Conservation (phyloP, 1,140 invertebrate species). For the Centruroides vittatus region DNA sequence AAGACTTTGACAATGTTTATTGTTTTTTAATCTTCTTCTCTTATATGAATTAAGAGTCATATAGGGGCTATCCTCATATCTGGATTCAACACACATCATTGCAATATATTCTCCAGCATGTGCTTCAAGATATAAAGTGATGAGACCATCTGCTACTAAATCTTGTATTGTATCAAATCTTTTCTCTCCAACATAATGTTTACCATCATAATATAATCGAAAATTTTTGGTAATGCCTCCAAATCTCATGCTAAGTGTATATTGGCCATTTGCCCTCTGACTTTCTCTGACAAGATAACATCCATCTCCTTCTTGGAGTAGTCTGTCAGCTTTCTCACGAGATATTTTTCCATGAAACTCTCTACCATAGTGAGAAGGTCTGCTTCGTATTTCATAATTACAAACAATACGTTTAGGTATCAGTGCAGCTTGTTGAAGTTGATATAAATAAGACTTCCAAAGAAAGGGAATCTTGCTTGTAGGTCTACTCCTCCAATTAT, state of each 20-base stretch:
- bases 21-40: slow-evolving; percentile 5
- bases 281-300: slow-evolving; percentile 67
- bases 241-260: slow-evolving; percentile 63
- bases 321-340: slow-evolving; percentile 49
- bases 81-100: slow-evolving; percentile 50
- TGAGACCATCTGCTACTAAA: slow-evolving; percentile 77
- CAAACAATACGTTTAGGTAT: slow-evolving; percentile 51
- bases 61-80: slow-evolving; percentile 75
- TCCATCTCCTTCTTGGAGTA: slow-evolving; percentile 45
- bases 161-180: slow-evolving; percentile 59
- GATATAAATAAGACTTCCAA: slow-evolving; percentile 43
- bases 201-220: slow-evolving; percentile 66
- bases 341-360: slow-evolving; percentile 62
- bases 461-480: slow-evolving; percentile 15
- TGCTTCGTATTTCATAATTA: slow-evolving; percentile 32
- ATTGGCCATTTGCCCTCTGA: slow-evolving; percentile 50
- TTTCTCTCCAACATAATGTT: slow-evolving; percentile 59
- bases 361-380: slow-evolving; percentile 48
- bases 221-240: slow-evolving; percentile 67
- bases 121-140: slow-evolving; percentile 68
- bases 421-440: slow-evolving; percentile 69
- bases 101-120: slow-evolving; percentile 64
- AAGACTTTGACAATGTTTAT: too few relatives aligned
- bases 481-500: slow-evolving; percentile 10
- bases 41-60: slow-evolving; percentile 41